Conservation (phyloP, 1,140 invertebrate genomes). For the Ostrea denselamellosa region DNA sequence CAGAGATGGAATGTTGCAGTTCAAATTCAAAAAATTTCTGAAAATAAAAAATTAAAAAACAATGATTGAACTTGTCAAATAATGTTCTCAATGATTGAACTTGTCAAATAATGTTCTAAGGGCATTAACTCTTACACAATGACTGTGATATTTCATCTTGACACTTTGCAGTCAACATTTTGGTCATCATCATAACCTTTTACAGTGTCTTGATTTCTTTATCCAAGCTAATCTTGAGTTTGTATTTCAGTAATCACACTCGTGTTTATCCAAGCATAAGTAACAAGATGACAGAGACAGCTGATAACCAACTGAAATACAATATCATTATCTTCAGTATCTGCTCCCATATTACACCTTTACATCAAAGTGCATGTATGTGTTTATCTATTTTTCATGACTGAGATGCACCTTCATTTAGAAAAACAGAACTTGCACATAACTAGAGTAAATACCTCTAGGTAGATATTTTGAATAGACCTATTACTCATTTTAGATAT, state of each 20-base stretch:
- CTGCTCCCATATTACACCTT: background rate
- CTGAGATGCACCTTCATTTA: background rate
- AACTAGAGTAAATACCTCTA: background rate
- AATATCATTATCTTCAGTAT: background rate
- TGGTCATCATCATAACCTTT: background rate
- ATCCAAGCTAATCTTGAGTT: background rate
- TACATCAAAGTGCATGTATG: background rate
- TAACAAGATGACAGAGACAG: conserved; percentile 6
- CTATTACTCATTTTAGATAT: background rate
- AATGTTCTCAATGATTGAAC: background rate
- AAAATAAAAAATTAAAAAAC: background rate
- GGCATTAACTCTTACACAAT: background rate
- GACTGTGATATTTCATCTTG: too few relatives aligned
- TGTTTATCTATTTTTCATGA: background rate
- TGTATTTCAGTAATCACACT: background rate
- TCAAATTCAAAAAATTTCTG: conserved; percentile 27
- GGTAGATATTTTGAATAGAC: background rate
- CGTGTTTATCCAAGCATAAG: conserved; percentile 6
- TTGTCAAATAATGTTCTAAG: background rate
- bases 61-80: background rate
- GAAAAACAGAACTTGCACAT: background rate
- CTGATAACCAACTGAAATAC: background rate
- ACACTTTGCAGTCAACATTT: background rate
- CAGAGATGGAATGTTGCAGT: background rate
- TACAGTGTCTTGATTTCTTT: background rate